A percentile compares a stretch with the other conserved stretches of the same genome.
These are phyloP conservation scores for Antheraea pernyi DNA, from an alignment of 1,140 invertebrate species.

Conservation along the genomic window DNA sequence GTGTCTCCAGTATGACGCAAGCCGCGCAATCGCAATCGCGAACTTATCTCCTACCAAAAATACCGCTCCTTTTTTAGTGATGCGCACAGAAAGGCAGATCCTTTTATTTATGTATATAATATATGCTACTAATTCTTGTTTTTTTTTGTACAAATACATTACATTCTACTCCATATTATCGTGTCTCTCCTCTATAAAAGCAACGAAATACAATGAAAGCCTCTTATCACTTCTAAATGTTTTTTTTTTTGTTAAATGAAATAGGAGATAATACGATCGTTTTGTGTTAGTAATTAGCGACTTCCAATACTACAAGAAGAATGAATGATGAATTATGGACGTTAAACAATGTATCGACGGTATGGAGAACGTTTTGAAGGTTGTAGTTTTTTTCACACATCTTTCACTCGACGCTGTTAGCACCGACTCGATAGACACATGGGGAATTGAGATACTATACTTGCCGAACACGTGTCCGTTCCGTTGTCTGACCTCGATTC, in stretches of 20 bases:
- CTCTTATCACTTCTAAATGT: constrained; percentile 8
- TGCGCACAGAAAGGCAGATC: too few species aligned
- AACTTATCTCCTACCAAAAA: too few species aligned
- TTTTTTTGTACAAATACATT: too few species aligned
- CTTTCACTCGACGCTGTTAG: neutral
- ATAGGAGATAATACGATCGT: constrained; percentile 6
- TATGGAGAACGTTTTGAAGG: neutral
- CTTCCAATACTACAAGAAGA: neutral
- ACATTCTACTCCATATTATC: too few species aligned
- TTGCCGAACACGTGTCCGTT: neutral
- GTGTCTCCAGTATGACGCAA: too few species aligned
- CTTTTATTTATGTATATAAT: too few species aligned
- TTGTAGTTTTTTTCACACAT: neutral
- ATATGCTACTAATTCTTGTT: too few species aligned
- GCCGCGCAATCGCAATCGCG: too few species aligned
- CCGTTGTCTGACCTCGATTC: neutral
- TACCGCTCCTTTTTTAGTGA: too few species aligned
- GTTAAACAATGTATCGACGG: constrained; percentile 5
- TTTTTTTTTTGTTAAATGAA: neutral
- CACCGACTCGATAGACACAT: neutral
- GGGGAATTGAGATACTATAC: neutral
- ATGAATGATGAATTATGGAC: constrained; percentile 4
- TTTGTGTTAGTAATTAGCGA: constrained; percentile 5
- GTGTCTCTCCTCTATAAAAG: too few species aligned
- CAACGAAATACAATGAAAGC: neutral